phyloP scores from a whole-genome alignment of 2,113 vertebrate species.

The Menidia beryllina region DNA sequence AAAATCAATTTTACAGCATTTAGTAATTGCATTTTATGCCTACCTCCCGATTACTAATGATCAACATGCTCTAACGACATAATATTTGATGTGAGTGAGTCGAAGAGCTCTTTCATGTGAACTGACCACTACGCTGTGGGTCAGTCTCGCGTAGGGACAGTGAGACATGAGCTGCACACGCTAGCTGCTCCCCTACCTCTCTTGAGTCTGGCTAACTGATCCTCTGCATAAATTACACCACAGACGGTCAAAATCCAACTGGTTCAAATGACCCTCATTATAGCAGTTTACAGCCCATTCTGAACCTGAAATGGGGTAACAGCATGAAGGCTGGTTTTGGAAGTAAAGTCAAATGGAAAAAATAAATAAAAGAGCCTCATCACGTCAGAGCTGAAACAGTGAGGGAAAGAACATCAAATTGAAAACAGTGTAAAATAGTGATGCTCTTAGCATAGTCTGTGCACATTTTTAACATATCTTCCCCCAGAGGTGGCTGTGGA shows the following conservation, averaged over 20 bases:
- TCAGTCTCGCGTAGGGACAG: conserved; percentile 30
- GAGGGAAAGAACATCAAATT: conserved; percentile 16
- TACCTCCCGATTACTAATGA: conserved; percentile 46
- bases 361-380: background rate
- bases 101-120: conserved; percentile 44
- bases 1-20: conserved; percentile 29
- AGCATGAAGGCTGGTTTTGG: conserved; percentile 28
- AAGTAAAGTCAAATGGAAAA: background rate
- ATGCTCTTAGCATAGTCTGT: conserved; percentile 7
- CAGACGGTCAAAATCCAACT: conserved; percentile 41
- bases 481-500: conserved; percentile 8
- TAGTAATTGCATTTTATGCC: conserved; percentile 25
- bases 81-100: conserved; percentile 24
- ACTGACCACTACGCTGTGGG: conserved; percentile 49
- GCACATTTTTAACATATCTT: conserved; percentile 23
- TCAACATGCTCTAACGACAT: conserved; percentile 37
- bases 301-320: conserved; percentile 37
- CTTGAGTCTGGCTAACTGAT: conserved; percentile 54
- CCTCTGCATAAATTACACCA: conserved; percentile 62
- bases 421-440: conserved; percentile 31
- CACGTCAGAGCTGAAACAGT: conserved; percentile 4
- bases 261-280: conserved; percentile 55
- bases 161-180: conserved; percentile 30
- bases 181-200: conserved; percentile 34
- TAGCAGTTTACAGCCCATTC: conserved; percentile 44